phyloP scores from a whole-genome alignment of 2,113 vertebrate genomes.

The Heloderma charlesbogerti region DNA sequence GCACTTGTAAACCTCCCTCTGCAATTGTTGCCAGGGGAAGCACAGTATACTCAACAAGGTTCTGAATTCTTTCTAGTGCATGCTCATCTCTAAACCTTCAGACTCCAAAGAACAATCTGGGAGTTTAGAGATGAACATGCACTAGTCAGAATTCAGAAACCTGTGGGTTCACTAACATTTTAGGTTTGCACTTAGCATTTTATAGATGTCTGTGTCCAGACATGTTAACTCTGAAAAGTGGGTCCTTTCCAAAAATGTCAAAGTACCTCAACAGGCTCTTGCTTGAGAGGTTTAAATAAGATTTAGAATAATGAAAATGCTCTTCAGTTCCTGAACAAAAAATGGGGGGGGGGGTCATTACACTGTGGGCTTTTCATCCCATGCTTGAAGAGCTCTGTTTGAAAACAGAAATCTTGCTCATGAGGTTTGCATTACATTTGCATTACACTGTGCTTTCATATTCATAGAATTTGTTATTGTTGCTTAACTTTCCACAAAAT shows the following conservation, averaged over 20 bases:
- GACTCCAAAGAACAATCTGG: neutral
- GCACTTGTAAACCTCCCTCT: neutral
- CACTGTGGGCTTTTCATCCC: neutral
- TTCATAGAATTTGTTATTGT: conserved; percentile 80
- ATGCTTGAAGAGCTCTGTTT: conserved; percentile 8
- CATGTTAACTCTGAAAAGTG: neutral
- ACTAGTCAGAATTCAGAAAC: too few species aligned
- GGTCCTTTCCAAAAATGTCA: neutral
- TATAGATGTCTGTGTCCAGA: neutral
- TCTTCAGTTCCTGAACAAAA: neutral
- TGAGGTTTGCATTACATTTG: neutral
- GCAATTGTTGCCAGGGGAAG: neutral
- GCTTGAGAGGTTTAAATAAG: neutral
- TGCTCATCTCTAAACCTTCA: neutral
- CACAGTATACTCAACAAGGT: too few species aligned
- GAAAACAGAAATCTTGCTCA: conserved; percentile 30
- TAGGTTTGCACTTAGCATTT: neutral
- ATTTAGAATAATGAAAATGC: neutral
- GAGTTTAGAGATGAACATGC: too few species aligned
- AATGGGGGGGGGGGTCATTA: neutral
- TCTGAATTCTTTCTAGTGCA: neutral
- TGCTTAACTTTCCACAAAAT: conserved; percentile 78
- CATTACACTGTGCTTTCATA: conserved; percentile 71
- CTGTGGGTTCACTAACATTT: neutral
- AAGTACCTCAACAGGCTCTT: neutral